Evolutionary conservation across 2,113 vertebrate genomes (phyloP).

Genomic region (Poeciliopsis turrubarensis): DNA sequence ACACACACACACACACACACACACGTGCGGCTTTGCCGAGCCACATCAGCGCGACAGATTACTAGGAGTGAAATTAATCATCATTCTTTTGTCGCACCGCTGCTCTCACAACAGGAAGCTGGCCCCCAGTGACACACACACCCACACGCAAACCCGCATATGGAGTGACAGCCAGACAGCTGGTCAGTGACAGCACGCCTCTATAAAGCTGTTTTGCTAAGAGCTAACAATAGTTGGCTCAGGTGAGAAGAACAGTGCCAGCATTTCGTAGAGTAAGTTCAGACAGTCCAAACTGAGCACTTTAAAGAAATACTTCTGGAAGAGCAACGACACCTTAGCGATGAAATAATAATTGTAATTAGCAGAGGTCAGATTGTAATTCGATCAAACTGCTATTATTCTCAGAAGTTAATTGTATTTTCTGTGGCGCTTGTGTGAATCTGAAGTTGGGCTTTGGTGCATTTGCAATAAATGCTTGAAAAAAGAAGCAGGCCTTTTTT

Average conservation of each 20-base stretch:
- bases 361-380: too few relatives aligned
- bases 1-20: slow-evolving; percentile 26
- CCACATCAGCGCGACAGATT: slow-evolving; percentile 67
- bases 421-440: too few relatives aligned
- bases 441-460: too few relatives aligned
- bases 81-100: slow-evolving; percentile 73
- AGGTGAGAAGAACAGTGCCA: slow-evolving; percentile 34
- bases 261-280: slow-evolving; percentile 19
- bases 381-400: too few relatives aligned
- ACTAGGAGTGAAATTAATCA: slow-evolving; percentile 80
- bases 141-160: slow-evolving; percentile 6
- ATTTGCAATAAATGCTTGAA: not conserved
- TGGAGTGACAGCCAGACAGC: slow-evolving; percentile 69
- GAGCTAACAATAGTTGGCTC: slow-evolving; percentile 53
- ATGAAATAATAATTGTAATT: too few relatives aligned
- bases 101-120: slow-evolving; percentile 73
- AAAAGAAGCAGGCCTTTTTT: not conserved
- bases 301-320: not conserved
- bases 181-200: slow-evolving; percentile 61
- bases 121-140: slow-evolving; percentile 56
- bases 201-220: slow-evolving; percentile 55
- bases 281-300: not conserved
- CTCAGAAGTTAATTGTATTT: too few relatives aligned
- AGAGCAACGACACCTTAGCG: too few relatives aligned
- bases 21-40: slow-evolving; percentile 6